phyloP scores from a whole-genome alignment of 2,113 vertebrate species.

The Halichoerus grypus region DNA sequence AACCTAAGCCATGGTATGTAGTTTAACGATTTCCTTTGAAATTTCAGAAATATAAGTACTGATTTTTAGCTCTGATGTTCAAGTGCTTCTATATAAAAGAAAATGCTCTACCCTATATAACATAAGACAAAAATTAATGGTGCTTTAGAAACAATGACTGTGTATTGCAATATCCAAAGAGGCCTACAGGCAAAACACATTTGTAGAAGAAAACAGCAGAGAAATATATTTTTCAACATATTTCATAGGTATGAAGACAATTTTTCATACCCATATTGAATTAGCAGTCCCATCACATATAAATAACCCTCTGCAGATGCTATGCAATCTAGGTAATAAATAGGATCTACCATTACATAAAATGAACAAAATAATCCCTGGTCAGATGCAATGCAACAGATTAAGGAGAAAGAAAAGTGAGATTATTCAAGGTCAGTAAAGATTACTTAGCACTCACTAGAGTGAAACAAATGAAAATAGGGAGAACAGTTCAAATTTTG shows the following conservation, averaged over 20 bases:
- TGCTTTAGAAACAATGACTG: background rate
- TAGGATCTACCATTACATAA: background rate
- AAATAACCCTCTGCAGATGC: background rate
- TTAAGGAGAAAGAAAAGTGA: constrained; percentile 3
- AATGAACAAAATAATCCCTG: background rate
- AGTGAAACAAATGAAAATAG: background rate
- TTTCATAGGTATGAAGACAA: background rate
- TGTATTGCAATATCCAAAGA: background rate
- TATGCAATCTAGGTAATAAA: background rate
- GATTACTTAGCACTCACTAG: background rate
- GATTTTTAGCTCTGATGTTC: background rate
- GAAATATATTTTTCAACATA: background rate
- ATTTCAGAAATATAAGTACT: constrained; percentile 19
- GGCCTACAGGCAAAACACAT: background rate
- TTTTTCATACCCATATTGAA: background rate
- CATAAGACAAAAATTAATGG: background rate
- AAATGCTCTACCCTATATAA: background rate
- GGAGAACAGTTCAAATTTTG: background rate
- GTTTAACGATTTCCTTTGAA: background rate
- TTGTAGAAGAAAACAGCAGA: background rate
- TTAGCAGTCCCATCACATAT: background rate
- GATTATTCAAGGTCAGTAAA: background rate
- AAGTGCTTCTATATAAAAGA: background rate
- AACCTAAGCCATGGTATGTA: background rate
- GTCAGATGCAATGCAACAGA: background rate